Conservation (phyloP, 2,797 vertebrate genomes). For the Remorina albescens region DNA sequence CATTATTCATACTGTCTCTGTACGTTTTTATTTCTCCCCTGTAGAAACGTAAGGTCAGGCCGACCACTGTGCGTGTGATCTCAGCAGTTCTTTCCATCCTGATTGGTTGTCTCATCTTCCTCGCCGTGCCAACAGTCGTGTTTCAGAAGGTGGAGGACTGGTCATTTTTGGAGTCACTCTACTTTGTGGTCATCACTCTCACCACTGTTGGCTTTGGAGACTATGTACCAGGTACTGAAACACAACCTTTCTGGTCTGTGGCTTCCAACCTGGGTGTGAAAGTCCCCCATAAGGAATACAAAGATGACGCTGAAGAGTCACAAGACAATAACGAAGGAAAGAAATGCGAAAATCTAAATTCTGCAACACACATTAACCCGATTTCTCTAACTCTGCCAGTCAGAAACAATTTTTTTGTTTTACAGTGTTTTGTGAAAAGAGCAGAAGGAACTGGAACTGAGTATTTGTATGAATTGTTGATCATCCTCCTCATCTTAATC, state of each 20-base stretch:
- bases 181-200: slow-evolving; percentile 94
- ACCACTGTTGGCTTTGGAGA: slow-evolving; percentile 96
- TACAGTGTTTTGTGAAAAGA: too few species aligned
- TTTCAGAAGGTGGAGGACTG: slow-evolving; percentile 90
- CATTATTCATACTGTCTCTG: not conserved
- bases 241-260: not conserved
- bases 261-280: not conserved
- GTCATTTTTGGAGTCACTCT: slow-evolving; percentile 89
- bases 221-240: slow-evolving; percentile 87
- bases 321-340: not conserved
- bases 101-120: slow-evolving; percentile 92
- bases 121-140: slow-evolving; percentile 89
- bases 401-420: too few species aligned
- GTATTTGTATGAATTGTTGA: too few species aligned
- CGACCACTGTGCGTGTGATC: slow-evolving; percentile 88
- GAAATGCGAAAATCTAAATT: not conserved
- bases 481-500: too few species aligned
- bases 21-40: slow-evolving; percentile 2
- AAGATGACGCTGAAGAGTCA: not conserved
- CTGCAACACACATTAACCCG: too few species aligned
- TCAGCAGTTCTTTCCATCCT: slow-evolving; percentile 92
- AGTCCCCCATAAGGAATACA: not conserved
- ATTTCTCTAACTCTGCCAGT: too few species aligned
- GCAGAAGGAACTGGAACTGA: too few species aligned
- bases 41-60: slow-evolving; percentile 89